A percentile compares a stretch with the other conserved stretches of the same genome.
Evolutionary conservation across 2,797 vertebrate genomes (phyloP).

Genomic region (Tragopan temminckii): DNA sequence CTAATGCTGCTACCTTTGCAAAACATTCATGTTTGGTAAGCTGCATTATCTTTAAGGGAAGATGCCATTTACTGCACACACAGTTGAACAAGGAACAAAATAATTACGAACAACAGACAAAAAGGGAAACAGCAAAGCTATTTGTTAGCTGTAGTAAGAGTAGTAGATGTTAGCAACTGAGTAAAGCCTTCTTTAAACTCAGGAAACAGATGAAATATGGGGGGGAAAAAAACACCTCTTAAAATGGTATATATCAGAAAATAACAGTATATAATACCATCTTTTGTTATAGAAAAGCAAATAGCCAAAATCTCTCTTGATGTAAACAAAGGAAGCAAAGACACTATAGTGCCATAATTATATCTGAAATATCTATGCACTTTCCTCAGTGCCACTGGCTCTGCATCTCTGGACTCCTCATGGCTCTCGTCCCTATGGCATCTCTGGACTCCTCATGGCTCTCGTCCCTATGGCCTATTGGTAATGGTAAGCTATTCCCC

Average conservation of each 20-base stretch:
- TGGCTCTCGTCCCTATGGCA: background rate
- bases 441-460: background rate
- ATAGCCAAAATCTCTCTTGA: background rate
- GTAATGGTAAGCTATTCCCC: background rate
- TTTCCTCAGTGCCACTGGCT: background rate
- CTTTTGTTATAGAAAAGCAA: background rate
- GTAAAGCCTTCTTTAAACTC: background rate
- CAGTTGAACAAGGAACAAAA: background rate
- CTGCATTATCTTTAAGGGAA: background rate
- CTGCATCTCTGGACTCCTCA: background rate
- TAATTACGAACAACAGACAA: background rate
- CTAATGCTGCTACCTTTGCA: background rate
- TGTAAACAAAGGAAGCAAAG: background rate
- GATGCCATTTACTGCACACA: background rate
- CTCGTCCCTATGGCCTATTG: background rate
- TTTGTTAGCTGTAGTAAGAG: background rate
- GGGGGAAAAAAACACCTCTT: background rate
- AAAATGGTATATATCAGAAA: background rate
- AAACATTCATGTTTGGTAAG: background rate
- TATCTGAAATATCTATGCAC: background rate
- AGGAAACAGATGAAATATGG: background rate
- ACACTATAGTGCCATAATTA: background rate
- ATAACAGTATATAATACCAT: background rate
- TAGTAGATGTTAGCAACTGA: background rate
- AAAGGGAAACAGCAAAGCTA: background rate